Conservation (phyloP, 2,797 vertebrate genomes). For the Lepidocolaptes lacrymiger region DNA sequence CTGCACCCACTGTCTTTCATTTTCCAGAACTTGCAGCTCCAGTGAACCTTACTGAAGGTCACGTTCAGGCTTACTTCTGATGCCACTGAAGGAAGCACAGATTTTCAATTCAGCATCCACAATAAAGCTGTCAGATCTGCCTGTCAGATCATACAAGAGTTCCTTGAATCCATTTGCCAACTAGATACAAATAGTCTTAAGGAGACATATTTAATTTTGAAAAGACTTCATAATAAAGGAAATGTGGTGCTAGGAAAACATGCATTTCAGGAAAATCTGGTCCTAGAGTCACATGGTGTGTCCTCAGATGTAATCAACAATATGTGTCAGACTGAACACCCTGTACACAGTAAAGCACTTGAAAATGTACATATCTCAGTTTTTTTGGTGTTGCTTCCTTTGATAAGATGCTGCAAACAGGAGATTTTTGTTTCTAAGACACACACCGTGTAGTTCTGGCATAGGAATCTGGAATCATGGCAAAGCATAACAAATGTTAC, state of each 20-base stretch:
- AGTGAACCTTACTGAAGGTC: not conserved
- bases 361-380: not conserved
- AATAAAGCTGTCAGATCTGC: not conserved
- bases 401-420: not conserved
- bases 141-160: not conserved
- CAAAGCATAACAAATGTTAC: conserved; percentile 4
- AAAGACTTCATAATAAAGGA: not conserved
- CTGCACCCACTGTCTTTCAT: not conserved
- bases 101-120: not conserved
- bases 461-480: not conserved
- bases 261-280: not conserved
- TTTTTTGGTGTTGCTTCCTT: not conserved
- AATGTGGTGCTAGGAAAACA: not conserved
- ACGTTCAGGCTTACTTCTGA: not conserved
- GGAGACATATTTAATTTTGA: not conserved
- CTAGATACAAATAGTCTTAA: not conserved
- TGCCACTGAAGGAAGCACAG: not conserved
- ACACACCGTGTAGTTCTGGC: not conserved
- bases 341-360: not conserved
- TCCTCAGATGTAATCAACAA: not conserved
- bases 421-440: not conserved
- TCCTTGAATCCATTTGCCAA: not conserved
- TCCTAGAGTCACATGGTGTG: not conserved
- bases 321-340: not conserved
- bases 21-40: not conserved